Evolutionary conservation across 2,113 vertebrate genomes (phyloP).

Genomic region (Apodemus sylvaticus): DNA sequence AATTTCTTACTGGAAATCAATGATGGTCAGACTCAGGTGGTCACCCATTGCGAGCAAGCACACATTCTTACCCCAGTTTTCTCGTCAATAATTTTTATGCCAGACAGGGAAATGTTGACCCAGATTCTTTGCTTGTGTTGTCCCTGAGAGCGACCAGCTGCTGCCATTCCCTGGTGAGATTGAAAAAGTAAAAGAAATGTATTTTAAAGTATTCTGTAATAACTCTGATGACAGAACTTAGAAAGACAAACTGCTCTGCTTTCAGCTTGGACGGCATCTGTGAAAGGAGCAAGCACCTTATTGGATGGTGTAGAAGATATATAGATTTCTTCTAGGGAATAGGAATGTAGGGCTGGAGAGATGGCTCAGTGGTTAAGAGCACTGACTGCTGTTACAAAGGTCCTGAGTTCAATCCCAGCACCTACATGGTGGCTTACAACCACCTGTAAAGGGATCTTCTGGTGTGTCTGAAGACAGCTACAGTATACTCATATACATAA

Average conservation of each 20-base stretch:
- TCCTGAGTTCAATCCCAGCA: too few relatives aligned
- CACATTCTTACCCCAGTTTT: conserved; percentile 94
- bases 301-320: not conserved
- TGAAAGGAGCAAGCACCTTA: not conserved
- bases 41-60: not conserved
- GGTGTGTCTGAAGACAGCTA: too few relatives aligned
- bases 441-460: too few relatives aligned
- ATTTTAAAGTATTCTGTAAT: not conserved
- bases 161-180: conserved; percentile 93
- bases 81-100: conserved; percentile 96
- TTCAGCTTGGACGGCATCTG: not conserved
- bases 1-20: not conserved
- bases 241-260: not conserved
- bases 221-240: not conserved
- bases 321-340: not conserved
- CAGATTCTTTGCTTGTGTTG: conserved; percentile 98
- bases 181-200: conserved; percentile 28
- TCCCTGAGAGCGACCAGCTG: conserved; percentile 96
- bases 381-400: too few relatives aligned
- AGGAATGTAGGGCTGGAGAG: too few relatives aligned
- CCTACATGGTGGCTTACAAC: too few relatives aligned
- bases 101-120: conserved; percentile 95
- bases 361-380: too few relatives aligned
- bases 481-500: too few relatives aligned
- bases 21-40: not conserved